Base-by-base conservation (phyloP, 1,140 invertebrate species). In the Acyrthosiphon pisum region DNA sequence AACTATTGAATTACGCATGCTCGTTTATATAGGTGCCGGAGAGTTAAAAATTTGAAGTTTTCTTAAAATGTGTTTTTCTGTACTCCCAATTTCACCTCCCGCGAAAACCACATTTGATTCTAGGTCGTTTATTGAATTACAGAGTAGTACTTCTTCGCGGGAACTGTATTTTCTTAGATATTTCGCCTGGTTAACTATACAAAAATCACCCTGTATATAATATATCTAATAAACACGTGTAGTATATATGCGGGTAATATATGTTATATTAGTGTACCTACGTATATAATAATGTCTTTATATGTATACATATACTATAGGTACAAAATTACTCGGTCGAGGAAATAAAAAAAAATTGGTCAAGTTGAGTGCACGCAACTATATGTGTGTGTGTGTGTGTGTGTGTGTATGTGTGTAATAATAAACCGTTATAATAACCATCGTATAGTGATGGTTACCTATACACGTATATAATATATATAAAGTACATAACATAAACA, bases 371-470 rank as follows among this genome's bases (percentile, higher is more conserved):
- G 60, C 60, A 68, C 60, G 60, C 60, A 68, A 68, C 60, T 30
- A 68, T 30, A 18, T 50, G 48, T 50, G 46, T 44, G 44, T 56
- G 26, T 53, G 50, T 53, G n/a, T 30, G 48, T 50, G 48, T 50
- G 46, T 44, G 44, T 56, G 26, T 53, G 50, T 53, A 22, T 60
- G 56, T 60, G 11, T 68, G 60, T 68, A 30, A 68, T 68, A 68
- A 68, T 68, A 68, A 68, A 68, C 60, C 60, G 60, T 68, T 68
- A 68, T 68, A 68, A 68, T 68, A 68, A 68, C 60, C 60, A 68
- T 68, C 60, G 60, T 30, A 68, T n/a, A 68, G 56, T 60, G 56
- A 60, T 68, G 30, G 60, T 68, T 68, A 68, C 60, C 60, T 68
- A 68, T n/a, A n/a, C 60, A 14, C 60, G 48, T 50, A 50, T 50